These are phyloP conservation scores for Brenthis daphne DNA, from an alignment of 2,888 invertebrate species.

Conservation along the genomic window DNA sequence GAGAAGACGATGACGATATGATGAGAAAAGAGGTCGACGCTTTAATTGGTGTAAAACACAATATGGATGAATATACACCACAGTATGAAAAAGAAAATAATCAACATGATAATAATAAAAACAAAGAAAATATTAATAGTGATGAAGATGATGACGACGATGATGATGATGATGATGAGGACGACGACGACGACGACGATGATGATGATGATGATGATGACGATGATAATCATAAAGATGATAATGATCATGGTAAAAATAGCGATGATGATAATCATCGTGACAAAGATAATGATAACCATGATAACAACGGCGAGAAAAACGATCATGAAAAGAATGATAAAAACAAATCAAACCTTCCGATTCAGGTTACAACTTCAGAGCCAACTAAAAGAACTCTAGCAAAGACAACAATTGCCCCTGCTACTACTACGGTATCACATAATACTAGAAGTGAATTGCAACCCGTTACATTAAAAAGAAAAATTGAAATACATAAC, in stretches of 20 bases:
- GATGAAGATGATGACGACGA: conserved; percentile 42
- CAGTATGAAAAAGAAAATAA: conserved; percentile 63
- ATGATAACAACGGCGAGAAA: conserved; percentile 39
- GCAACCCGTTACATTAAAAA: conserved; percentile 61
- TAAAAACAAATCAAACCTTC: conserved; percentile 29
- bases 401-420: conserved; percentile 61
- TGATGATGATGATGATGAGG: conserved; percentile 43
- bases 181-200: conserved; percentile 44
- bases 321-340: conserved; percentile 30
- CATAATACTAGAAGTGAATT: conserved; percentile 47
- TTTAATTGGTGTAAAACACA: conserved; percentile 64
- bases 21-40: conserved; percentile 67
- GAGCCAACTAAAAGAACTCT: conserved; percentile 64
- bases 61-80: conserved; percentile 69
- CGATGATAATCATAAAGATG: conserved; percentile 34
- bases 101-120: conserved; percentile 37
- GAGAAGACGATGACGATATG: conserved; percentile 62
- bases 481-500: conserved; percentile 71
- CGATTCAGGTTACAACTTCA: conserved; percentile 51
- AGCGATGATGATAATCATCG: conserved; percentile 45
- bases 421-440: conserved; percentile 54
- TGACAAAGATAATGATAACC: conserved; percentile 37
- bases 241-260: conserved; percentile 43
- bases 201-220: conserved; percentile 44
- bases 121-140: conserved; percentile 39